Conservation (phyloP, 1,140 invertebrate species). For the Ridgeia piscesae region DNA sequence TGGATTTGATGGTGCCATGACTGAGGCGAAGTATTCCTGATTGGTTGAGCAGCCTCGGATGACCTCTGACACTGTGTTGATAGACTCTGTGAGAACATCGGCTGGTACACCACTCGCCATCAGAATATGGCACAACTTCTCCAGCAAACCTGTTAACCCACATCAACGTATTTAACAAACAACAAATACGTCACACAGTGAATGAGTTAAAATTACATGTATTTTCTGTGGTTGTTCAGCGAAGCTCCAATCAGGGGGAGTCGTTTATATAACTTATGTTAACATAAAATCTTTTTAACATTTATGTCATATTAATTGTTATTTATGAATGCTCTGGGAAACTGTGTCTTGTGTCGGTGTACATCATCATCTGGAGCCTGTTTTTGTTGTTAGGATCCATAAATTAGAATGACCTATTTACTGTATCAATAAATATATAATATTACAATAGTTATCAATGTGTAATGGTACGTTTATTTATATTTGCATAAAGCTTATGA, state of each 20-base stretch:
- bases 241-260: no score
- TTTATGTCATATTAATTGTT: no score
- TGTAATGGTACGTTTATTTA: not conserved
- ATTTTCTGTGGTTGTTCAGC: no score
- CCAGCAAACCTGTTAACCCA: conserved; percentile 63
- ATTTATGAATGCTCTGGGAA: no score
- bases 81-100: conserved; percentile 93
- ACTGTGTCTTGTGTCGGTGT: no score
- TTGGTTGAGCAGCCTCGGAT: conserved; percentile 87
- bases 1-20: conserved; percentile 90
- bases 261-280: no score
- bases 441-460: not conserved
- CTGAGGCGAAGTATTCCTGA: conserved; percentile 87
- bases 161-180: not conserved
- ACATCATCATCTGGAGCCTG: no score
- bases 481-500: not conserved
- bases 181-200: not conserved
- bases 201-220: not conserved
- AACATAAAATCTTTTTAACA: no score
- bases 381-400: not conserved
- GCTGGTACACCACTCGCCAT: conserved; percentile 96
- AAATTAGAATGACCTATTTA: not conserved
- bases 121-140: conserved; percentile 77
- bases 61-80: conserved; percentile 91
- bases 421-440: not conserved